Base-by-base conservation (phyloP, 2,113 vertebrate genomes). In the Hemiprocne comata region DNA sequence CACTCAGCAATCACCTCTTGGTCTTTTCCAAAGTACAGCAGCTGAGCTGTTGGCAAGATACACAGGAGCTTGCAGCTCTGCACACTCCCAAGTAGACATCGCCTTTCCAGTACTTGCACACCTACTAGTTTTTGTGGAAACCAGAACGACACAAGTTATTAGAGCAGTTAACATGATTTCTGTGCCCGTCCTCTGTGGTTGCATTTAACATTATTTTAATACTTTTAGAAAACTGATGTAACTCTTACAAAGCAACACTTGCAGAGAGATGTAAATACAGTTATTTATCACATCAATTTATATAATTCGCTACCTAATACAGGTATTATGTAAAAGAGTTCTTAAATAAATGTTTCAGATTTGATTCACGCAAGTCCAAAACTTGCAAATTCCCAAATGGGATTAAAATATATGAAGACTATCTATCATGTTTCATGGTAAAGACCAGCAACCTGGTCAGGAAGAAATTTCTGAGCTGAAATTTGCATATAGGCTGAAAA, bases 341-440 rank as follows among this genome's bases (percentile, higher is more conserved):
- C 40, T 85, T 90, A 80, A 83, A 78, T 14, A 87, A 73, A 70
- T 6, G 3, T 24, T 86, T 94, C 67, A 48, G 13, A 80, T 67
- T 51, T 74, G 42, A 94, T 92, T 90, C 58, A 67, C 38, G 25
- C 50, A 88, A 87, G 24, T 53, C n/a, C 23, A 70, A 58, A 88
- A 90, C 40, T 51, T 17, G 25, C 13, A 83, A 80, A 95, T 80
- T 73, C 33, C 64, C 70, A 73, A 92, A 93, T 18, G 86, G 38
- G 29, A 93, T 90, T 94, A 90, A 89, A 91, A 72, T 46, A 87
- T 40, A 95, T 82, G 46, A 94, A 94, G 34, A 84, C 40, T 1
- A 76, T 84, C 38, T 74, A 75, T 87, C 84, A 73, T 17, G 21
- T 34, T 87, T 85, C 60, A 80, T 11, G 20, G 55, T 50, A 44